Base-by-base conservation (phyloP, 2,113 vertebrate genomes). In the Sclerurus mexicanus region DNA sequence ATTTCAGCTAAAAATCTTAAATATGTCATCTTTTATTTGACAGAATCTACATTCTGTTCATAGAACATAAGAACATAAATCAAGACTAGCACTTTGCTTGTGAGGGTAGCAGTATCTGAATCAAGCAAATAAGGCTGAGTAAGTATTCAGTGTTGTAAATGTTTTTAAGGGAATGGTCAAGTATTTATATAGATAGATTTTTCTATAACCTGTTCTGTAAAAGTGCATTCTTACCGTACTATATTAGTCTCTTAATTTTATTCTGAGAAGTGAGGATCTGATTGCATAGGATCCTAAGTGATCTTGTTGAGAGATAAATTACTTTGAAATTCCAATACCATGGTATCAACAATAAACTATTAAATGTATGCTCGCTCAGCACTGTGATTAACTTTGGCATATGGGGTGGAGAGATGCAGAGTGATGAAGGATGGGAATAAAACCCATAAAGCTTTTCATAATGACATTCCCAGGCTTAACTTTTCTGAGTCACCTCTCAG, bases 331-430 rank as follows among this genome's bases (percentile, higher is more conserved):
- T 15, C 56, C 7, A 5, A 4, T 71, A 58, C 66, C 50, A 25
- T 60, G 66, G 15, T 13, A 68, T 14, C 7, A 7, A 40, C 6
- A 49, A 25, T 69, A 30, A 88, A 10, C 35, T 59, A 7, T 30
- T 85, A 52, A 53, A 68, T 17, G 13, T 59, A 15, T 46, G 28
- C 23, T 63, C 55, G 13, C 52, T 89, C 42, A 63, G 15, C 9
- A 4, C 37, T 21, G 44, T n/a, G 62, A 20, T 60, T 69, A 58
- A 47, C 69, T 67, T 71, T 27, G 47, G 46, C 60, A 67, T 39
- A 40, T 0, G 2, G 4, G 2, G 0, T 60, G 18, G 15, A 52
- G 40, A 71, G 37, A 40, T 18, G 31, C 11, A 39, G n/a, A 30
- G 19, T 44, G 33, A 5, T 44, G n/a, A 2, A 23, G 39, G 39